Conservation (phyloP, 92 coral and sea anemone genomes). For the Nematostella vectensis region DNA sequence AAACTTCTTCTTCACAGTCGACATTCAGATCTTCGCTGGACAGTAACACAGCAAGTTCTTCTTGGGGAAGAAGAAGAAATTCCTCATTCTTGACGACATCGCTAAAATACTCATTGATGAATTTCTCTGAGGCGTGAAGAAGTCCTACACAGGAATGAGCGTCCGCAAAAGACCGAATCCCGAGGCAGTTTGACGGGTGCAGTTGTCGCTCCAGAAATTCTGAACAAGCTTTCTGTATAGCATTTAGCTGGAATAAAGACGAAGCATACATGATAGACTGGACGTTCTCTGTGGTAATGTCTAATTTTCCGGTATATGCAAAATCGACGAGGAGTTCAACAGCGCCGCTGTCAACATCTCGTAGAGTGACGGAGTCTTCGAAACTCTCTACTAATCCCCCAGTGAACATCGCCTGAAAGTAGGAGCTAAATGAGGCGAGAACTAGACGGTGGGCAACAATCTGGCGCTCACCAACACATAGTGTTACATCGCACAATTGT, state of each 20-base stretch:
- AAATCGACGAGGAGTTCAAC: slow-evolving; percentile 59
- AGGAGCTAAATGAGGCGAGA: slow-evolving; percentile 65
- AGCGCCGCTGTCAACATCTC: slow-evolving; percentile 54
- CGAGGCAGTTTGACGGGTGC: slow-evolving; percentile 80
- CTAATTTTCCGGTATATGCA: slow-evolving; percentile 81
- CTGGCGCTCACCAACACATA: slow-evolving; percentile 52
- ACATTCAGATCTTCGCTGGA: slow-evolving; percentile 72
- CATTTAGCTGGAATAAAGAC: slow-evolving; percentile 62
- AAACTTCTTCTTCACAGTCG: slow-evolving; percentile 83
- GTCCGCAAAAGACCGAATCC: slow-evolving; percentile 70
- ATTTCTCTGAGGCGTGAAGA: slow-evolving; percentile 54
- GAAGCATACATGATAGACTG: slow-evolving; percentile 60
- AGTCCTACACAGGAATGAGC: slow-evolving; percentile 56
- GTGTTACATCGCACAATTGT: slow-evolving; percentile 70
- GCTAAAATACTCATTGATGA: slow-evolving; percentile 63
- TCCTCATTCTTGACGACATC: slow-evolving; percentile 81
- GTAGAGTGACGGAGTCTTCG: slow-evolving; percentile 50
- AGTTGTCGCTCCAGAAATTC: slow-evolving; percentile 68
- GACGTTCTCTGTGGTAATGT: slow-evolving; percentile 60
- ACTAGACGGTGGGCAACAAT: slow-evolving; percentile 62
- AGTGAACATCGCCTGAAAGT: slow-evolving; percentile 79
- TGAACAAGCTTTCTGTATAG: slow-evolving; percentile 76
- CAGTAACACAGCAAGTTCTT: slow-evolving; percentile 50
- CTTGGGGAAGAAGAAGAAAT: slow-evolving; percentile 54
- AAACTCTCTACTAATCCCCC: slow-evolving; percentile 65